These are phyloP conservation scores for Brachypalpus laphriformis DNA, from an alignment of 2,888 invertebrate genomes.

Conservation along the genomic window DNA sequence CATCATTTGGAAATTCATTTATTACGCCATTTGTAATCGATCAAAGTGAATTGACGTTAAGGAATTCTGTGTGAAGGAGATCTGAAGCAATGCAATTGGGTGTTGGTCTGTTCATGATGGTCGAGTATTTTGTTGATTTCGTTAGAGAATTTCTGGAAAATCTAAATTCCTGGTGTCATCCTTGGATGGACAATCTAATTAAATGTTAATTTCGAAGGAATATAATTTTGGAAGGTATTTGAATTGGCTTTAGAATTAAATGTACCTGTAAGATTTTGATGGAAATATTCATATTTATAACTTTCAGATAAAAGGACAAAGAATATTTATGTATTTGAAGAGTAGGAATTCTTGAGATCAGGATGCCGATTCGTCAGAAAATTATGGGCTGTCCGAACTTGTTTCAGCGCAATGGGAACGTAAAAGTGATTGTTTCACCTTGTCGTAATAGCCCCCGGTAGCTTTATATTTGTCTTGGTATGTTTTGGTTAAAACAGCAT, in stretches of 20 bases:
- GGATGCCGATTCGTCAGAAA: no score
- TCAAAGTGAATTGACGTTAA: conserved; percentile 48
- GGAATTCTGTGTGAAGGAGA: conserved; percentile 23
- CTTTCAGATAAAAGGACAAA: neutral
- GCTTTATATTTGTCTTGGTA: no score
- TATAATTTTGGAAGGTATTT: neutral
- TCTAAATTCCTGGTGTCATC: neutral
- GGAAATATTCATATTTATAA: neutral
- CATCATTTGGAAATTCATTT: conserved; percentile 51
- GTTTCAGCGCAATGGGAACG: no score
- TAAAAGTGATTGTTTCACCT: no score
- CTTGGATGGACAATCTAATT: conserved; percentile 2
- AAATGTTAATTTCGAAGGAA: neutral
- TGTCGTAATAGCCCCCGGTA: no score
- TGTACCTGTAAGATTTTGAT: neutral
- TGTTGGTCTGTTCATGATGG: conserved; percentile 16
- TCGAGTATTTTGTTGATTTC: conserved; percentile 7
- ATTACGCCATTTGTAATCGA: conserved; percentile 53
- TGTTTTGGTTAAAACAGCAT: no score
- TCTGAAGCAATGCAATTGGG: neutral
- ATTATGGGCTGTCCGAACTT: no score
- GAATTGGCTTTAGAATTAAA: neutral
- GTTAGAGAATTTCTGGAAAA: neutral
- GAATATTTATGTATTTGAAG: no score
- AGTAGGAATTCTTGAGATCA: no score